Base-by-base conservation (phyloP, 2,888 invertebrate genomes). In the Sialis lutaria region DNA sequence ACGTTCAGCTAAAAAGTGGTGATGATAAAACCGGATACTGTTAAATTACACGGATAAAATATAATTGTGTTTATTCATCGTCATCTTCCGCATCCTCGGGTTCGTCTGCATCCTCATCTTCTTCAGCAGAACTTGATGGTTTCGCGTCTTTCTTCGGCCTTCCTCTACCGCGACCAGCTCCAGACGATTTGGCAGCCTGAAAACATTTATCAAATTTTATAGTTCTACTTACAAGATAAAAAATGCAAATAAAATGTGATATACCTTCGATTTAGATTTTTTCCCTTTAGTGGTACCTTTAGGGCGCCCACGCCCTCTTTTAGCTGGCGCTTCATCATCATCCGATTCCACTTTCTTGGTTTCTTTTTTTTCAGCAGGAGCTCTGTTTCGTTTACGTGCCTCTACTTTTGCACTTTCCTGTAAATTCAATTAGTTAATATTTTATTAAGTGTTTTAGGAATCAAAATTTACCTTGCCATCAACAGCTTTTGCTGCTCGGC, bases 271-370 rank as follows among this genome's bases (percentile, higher is more conserved):
- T 55, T 68, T 67, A 7, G 65, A 55, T 55, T 64, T 66, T 60
- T 68, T 71, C 60, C 61, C 64, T 58, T 70, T 72, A 42, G 65
- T 67, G 45, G 69, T 64, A 30, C 72, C 73, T 56, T 73, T 73
- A 33, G 73, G 73, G 50, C 73, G 61, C 40, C 73, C 73, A 39
- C 73, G 65, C 7, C 73, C 73, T 45, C 72, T 59, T 55, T 74
- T 74, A 22, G 66, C 68, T 39, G 72, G 69, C 9, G 59, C 52
- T 6, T 56, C 54, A 6, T 55, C 57, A n/a, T 40, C 45, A 40
- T 61, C 60, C 8, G 64, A 64, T 54, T 65, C 65, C 4, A 42
- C 37, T 42, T 47, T 47, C 42, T 33, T 33, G 8, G 35, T 9
- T n/a, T 46, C 46, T 40, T 47, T 47, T 33, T 47, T 47, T 35